Evolutionary conservation across 2,888 invertebrate species (phyloP), one percentile per base, ranked within the genome.

Genomic region (Sminthurides aquaticus): DNA sequence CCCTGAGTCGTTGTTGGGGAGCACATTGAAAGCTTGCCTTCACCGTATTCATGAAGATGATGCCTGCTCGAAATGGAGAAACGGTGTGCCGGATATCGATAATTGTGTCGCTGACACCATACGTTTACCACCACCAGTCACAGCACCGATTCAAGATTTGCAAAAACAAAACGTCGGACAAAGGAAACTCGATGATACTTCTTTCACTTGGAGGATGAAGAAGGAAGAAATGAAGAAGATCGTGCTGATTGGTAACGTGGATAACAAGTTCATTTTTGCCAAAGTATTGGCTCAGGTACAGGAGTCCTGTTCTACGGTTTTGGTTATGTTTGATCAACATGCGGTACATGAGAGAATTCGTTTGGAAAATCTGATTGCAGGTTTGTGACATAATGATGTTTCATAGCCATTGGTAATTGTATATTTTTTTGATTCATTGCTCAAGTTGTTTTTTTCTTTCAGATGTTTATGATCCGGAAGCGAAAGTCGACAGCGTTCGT

Each of bases 291-390:
- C 20, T 5, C 5, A 52, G 1, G 29, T 1, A 5, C 60, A 62
- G 1, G 26, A 60, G 26, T 18, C 27, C 24, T 34, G 8, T 11
- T 5, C 43, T 11, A 34, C 43, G 5, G 78, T 82, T 64, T 76
- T 90, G 24, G 81, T 88, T 34, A 75, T 89, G 34, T 87, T 92
- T 77, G 93, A 93, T 79, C 93, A 92, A 79, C 93, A 93, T 80
- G 92, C 92, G 52, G 87, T 88, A 28, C 87, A 91, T 78, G 93
- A 93, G 80, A 82, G 93, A 77, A 84, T 92, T 68, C 81, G 87
- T 67, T 81, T 92, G 56, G 92, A 93, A 79, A 79, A 80, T 65
- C 82, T 90, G 66, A 79, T 86, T 67, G 76, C 80, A 77, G 83
- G 87, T 86, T 80, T 34, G 5, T 11, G 43, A 11, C 15, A 5